phyloP scores from a whole-genome alignment of 2,888 invertebrate genomes.

The Coenonympha glycerion region DNA sequence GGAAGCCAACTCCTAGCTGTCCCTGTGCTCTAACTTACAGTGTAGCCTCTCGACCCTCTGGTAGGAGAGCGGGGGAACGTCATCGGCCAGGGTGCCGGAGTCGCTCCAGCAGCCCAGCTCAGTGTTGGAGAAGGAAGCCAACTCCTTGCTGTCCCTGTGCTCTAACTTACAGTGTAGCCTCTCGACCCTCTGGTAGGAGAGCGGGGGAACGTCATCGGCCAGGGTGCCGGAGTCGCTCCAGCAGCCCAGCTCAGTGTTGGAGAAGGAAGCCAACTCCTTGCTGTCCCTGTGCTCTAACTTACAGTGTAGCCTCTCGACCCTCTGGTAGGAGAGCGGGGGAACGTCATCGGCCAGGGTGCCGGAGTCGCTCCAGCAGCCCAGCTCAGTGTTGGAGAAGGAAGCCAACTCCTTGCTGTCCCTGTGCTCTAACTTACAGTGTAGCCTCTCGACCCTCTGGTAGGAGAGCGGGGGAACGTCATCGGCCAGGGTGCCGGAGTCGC shows the following conservation, averaged over 20 bases:
- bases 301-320: too few species aligned
- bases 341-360: too few species aligned
- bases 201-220: conserved; percentile 82
- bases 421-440: too few species aligned
- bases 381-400: too few species aligned
- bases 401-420: too few species aligned
- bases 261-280: conserved; percentile 94
- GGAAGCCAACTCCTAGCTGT: too few species aligned
- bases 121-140: conserved; percentile 94
- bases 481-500: too few species aligned
- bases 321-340: too few species aligned
- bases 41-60: conserved; percentile 91
- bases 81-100: conserved; percentile 88
- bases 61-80: conserved; percentile 71
- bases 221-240: conserved; percentile 91
- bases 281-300: conserved; percentile 96
- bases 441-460: too few species aligned
- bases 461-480: too few species aligned
- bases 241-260: conserved; percentile 92
- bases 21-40: conserved; percentile 78
- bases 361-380: too few species aligned
- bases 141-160: conserved; percentile 63
- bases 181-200: conserved; percentile 83
- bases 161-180: conserved; percentile 87
- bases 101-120: conserved; percentile 93